These are phyloP conservation scores for Cardinalis cardinalis DNA, from an alignment of 2,113 vertebrate genomes.

Conservation along the genomic window DNA sequence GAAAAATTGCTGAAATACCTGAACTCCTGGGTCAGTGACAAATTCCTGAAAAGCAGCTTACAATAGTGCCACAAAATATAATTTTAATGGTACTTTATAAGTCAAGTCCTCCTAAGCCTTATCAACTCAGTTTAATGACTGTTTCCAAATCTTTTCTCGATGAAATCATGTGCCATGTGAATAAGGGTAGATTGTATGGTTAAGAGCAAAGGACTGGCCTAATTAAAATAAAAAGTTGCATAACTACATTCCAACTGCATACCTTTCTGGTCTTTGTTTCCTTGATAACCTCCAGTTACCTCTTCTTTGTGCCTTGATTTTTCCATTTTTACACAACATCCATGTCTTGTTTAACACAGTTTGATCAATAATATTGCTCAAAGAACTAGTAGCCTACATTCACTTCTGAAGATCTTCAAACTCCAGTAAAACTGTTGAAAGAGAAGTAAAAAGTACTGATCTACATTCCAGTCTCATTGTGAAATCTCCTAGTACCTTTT, in stretches of 20 bases:
- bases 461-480: neutral
- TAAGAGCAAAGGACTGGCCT: neutral
- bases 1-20: neutral
- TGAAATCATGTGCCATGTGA: fast-evolving
- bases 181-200: neutral
- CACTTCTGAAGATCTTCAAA: neutral
- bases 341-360: neutral
- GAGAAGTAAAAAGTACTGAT: neutral
- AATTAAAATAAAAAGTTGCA: neutral
- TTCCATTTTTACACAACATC: neutral
- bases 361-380: neutral
- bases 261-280: neutral
- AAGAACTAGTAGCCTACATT: neutral
- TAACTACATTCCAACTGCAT: neutral
- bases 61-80: neutral
- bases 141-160: neutral
- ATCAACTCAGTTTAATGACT: neutral
- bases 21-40: neutral
- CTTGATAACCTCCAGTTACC: neutral
- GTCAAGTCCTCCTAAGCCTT: neutral
- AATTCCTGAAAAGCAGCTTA: neutral
- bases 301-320: neutral
- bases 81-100: neutral
- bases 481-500: neutral
- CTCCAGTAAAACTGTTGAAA: neutral